Evolutionary conservation across 2,113 vertebrate genomes (phyloP), one percentile per base, ranked within the genome.

Genomic region (Cepphus grylle): DNA sequence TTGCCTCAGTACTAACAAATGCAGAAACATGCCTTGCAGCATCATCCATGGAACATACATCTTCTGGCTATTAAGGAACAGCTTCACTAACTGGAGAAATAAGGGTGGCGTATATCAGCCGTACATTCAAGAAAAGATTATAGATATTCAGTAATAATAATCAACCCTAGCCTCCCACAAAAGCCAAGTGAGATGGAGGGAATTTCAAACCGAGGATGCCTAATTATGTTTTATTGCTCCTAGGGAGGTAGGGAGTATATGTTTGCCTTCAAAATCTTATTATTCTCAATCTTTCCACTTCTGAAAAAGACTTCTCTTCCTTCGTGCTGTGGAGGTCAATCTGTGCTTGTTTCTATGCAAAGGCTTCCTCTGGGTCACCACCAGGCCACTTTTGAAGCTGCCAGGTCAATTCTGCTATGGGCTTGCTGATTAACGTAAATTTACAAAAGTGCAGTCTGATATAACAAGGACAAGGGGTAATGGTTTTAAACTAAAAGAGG

Each of bases 21-120:
- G 45, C 29, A 90, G 65, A 81, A 93, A 67, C 19, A 32, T 16
- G 21, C 3, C 19, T 32, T 74, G 19, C 32, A 78, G 42, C 25
- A 52, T 59, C 8, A 1, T n/a, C 5, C 4, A 2, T 76, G 47
- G 38, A 91, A 36, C 8, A n/a, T n/a, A 22, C 0, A 0, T 59
- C 30, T 70, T 74, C 61, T 77, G 53, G 23, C 9, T 36, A 3
- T 43, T 65, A 38, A 0, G 2, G 30, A 86, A 56, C 22, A 16
- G 12, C 65, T 77, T 70, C 22, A n/a, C 6, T 85, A 81, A 63
- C 6, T 79, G 32, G 15, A 84, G 34, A 81, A 91, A 63, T 49
- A 55, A 50, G 12, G 5, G 22, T 23, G 53, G 6, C 30, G 40
- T 22, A 63, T 12, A 53, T 52, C 8, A 66, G 21, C 15, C 7